phyloP scores from a whole-genome alignment of 2,888 invertebrate species.

The Spilosoma lubricipeda region DNA sequence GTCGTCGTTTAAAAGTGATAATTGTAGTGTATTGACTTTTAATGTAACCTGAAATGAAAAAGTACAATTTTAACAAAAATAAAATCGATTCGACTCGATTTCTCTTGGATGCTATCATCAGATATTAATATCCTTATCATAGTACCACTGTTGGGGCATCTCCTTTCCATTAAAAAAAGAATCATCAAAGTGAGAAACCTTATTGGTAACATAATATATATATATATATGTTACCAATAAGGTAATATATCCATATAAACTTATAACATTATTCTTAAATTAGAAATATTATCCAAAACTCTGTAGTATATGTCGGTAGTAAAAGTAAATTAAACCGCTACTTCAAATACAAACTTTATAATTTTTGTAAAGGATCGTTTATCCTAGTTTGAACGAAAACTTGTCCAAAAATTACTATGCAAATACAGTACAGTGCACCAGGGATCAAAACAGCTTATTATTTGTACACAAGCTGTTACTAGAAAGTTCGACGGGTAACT shows the following conservation, averaged over 20 bases:
- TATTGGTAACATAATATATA: too few relatives aligned
- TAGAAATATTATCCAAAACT: neutral
- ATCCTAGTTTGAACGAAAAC: neutral
- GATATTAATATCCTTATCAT: too few relatives aligned
- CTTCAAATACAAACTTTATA: neutral
- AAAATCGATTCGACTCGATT: too few relatives aligned
- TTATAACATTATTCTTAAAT: too few relatives aligned
- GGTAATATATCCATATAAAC: too few relatives aligned
- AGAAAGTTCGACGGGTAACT: slow-evolving; percentile 22
- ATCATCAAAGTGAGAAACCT: too few relatives aligned
- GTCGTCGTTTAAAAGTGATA: neutral
- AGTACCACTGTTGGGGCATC: too few relatives aligned
- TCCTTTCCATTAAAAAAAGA: too few relatives aligned
- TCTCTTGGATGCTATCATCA: too few relatives aligned
- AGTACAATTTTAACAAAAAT: too few relatives aligned
- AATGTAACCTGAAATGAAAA: too few relatives aligned
- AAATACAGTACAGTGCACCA: neutral
- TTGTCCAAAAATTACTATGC: neutral
- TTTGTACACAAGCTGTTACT: slow-evolving; percentile 17
- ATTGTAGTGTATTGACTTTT: neutral
- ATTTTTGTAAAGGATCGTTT: neutral
- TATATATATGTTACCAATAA: too few relatives aligned
- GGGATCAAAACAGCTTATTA: slow-evolving; percentile 7
- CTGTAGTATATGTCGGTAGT: neutral
- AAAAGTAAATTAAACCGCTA: neutral